Conservation (phyloP, 2,113 vertebrate species). For the Clarias magur region DNA sequence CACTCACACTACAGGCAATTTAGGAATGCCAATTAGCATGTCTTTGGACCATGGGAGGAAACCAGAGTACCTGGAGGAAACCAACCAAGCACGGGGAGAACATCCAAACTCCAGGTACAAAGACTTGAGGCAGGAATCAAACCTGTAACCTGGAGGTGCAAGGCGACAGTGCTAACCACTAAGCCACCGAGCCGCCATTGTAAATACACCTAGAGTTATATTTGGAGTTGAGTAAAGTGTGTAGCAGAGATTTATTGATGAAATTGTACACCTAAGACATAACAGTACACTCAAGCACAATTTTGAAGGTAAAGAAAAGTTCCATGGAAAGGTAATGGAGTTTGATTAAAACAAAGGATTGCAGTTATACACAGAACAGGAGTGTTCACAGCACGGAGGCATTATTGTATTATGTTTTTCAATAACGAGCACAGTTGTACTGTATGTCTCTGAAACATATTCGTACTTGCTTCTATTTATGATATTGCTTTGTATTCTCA, state of each 20-base stretch:
- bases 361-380: background rate
- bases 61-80: too few species aligned
- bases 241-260: background rate
- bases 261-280: background rate
- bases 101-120: too few species aligned
- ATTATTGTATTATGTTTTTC: background rate
- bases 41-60: too few species aligned
- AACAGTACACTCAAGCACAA: background rate
- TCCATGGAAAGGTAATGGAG: background rate
- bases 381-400: background rate
- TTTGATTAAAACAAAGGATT: background rate
- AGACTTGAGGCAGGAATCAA: too few species aligned
- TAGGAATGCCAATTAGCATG: too few species aligned
- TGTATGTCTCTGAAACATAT: background rate
- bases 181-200: background rate
- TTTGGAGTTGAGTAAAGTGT: background rate
- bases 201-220: background rate
- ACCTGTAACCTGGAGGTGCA: too few species aligned
- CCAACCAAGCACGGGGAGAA: too few species aligned
- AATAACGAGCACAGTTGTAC: background rate
- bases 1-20: too few species aligned
- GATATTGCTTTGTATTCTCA: background rate
- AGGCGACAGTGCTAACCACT: too few species aligned
- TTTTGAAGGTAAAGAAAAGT: background rate
- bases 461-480: background rate